These are phyloP conservation scores for Lasioglossum calceatum DNA, from an alignment of 2,888 invertebrate genomes.

Conservation along the genomic window DNA sequence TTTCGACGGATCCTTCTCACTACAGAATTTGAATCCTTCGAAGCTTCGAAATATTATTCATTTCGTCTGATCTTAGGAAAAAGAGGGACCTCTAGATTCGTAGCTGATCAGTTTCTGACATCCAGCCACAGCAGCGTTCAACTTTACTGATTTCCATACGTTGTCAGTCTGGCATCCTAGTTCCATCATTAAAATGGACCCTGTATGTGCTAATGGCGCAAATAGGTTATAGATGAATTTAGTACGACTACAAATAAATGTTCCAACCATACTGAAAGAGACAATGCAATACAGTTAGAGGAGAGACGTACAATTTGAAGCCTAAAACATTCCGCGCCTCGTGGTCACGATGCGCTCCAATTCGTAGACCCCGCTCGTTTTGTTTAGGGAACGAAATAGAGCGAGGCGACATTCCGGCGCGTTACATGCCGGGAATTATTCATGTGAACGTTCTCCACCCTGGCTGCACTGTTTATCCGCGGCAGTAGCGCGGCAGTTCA, in stretches of 20 bases:
- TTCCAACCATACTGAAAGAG: too few species aligned
- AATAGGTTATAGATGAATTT: too few species aligned
- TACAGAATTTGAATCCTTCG: neutral
- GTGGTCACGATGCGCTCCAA: slow-evolving; percentile 39
- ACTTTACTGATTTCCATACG: too few species aligned
- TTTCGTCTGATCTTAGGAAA: neutral
- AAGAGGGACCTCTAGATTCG: neutral
- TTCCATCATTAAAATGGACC: too few species aligned
- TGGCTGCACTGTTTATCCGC: neutral
- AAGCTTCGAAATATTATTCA: neutral
- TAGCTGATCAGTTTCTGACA: neutral
- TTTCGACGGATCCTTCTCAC: neutral
- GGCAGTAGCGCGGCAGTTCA: neutral
- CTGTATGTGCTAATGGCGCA: too few species aligned
- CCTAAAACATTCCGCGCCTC: slow-evolving; percentile 16
- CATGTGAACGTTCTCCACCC: neutral
- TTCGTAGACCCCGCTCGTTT: slow-evolving; percentile 15
- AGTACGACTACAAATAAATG: too few species aligned
- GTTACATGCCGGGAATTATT: slow-evolving; percentile 8
- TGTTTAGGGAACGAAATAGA: slow-evolving; percentile 50
- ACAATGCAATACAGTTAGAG: neutral
- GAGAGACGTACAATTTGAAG: neutral
- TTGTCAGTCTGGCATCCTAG: too few species aligned
- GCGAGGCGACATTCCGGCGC: slow-evolving; percentile 34
- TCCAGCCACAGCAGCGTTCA: neutral